These are phyloP conservation scores for Poeciliopsis gracilis DNA, from an alignment of 2,797 vertebrate species.

Conservation along the genomic window DNA sequence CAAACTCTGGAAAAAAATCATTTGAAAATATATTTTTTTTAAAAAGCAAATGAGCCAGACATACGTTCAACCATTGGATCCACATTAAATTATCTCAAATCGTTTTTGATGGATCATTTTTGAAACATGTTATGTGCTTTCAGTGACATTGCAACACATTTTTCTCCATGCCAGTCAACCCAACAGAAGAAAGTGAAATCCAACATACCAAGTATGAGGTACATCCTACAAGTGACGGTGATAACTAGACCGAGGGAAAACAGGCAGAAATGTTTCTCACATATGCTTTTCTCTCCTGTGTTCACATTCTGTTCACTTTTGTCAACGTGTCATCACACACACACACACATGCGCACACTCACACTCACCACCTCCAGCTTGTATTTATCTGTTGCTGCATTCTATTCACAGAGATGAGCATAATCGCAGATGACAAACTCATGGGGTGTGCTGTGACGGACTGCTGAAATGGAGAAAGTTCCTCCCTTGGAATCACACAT, in stretches of 20 bases:
- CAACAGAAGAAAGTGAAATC: background rate
- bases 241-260: conserved; percentile 43
- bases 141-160: too few species aligned
- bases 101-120: too few species aligned
- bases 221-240: conserved; percentile 15
- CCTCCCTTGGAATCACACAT: conserved; percentile 18
- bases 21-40: too few species aligned
- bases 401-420: conserved; percentile 20
- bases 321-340: background rate
- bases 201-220: background rate
- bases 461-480: conserved; percentile 24
- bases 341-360: background rate
- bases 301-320: background rate
- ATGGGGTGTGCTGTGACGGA: conserved; percentile 22
- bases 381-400: conserved; percentile 14
- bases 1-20: too few species aligned
- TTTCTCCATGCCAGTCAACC: background rate
- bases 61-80: too few species aligned
- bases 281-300: background rate
- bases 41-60: too few species aligned
- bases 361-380: background rate
- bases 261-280: conserved; percentile 19
- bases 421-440: conserved; percentile 32
- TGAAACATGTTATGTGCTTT: too few species aligned
- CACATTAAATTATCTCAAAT: too few species aligned